Evolutionary conservation across 2,113 vertebrate species (phyloP).

Genomic region (Pituophis catenifer): DNA sequence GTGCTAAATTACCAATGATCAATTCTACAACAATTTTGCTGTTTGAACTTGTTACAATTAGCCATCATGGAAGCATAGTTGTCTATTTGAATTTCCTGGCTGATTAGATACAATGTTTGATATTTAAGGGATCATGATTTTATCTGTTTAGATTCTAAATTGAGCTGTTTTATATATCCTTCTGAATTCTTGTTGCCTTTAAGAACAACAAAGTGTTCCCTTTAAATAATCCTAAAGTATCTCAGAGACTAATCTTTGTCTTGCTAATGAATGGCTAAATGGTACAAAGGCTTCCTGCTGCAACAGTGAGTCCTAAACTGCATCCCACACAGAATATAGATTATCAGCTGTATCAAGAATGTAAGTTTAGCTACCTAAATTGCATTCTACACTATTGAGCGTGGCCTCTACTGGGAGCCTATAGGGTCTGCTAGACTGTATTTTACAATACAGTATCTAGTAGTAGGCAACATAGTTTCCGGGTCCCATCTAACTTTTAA

Average conservation of each 20-base stretch:
- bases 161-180: constrained; percentile 16
- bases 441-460: not conserved
- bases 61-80: constrained; percentile 41
- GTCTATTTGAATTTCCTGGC: constrained; percentile 6
- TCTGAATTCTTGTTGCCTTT: not conserved
- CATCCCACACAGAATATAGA: constrained; percentile 82
- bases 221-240: constrained; percentile 69
- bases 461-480: not conserved
- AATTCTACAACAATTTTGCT: constrained; percentile 48
- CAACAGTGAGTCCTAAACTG: constrained; percentile 79
- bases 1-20: constrained; percentile 50
- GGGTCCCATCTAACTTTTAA: not conserved
- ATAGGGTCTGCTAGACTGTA: not conserved
- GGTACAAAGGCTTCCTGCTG: constrained; percentile 79
- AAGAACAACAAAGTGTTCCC: not conserved
- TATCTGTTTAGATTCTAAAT: constrained; percentile 47
- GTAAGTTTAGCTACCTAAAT: not conserved
- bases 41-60: constrained; percentile 38
- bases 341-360: constrained; percentile 81
- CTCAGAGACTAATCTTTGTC: constrained; percentile 72
- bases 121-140: constrained; percentile 38
- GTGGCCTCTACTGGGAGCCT: not conserved
- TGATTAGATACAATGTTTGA: constrained; percentile 39
- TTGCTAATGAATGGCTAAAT: constrained; percentile 78
- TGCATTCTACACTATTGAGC: not conserved